Evolutionary conservation across 2,888 invertebrate species (phyloP), one percentile per base, ranked within the genome.

Genomic region (Drosophila anomalipes): DNA sequence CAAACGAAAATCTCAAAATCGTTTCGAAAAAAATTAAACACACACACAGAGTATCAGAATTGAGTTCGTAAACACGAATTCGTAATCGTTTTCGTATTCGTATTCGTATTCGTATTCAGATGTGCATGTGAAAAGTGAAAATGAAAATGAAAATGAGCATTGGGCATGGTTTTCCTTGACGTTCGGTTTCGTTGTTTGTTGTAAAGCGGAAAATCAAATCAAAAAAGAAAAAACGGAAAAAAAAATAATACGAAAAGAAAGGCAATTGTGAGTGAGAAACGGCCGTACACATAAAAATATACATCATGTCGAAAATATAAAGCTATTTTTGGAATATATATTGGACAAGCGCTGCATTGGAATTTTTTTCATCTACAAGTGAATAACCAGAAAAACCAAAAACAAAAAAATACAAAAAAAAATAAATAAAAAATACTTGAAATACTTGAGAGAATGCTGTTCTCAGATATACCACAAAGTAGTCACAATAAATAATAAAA

Each of bases 271-370:
- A 85, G 79, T 85, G 81, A 75, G 73, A 74, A 80, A 57, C 67
- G 61, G 71, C 51, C 58, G 75, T 63, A 71, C 61, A 78, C 62
- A 77, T n/a, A 30, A 58, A 51, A 69, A 76, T 73, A 86, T 70
- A 86, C 70, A 82, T 69, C 82, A 88, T 88, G 83, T 90, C 71
- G 89, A 86, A 86, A 86, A 89, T 89, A 86, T 89, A 81, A 77
- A 72, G 87, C 87, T 87, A 87, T 87, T 87, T 90, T 87, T 89
- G 87, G 87, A 91, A 81, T 74, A 86, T 90, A 89, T 80, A 88
- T 82, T 87, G 71, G 72, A 90, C 82, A 70, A 64, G 32, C 69
- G 67, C 52, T 87, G 90, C 83, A 74, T 89, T 89, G 90, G 73
- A 90, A 85, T 74, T 68, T 66, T 70, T 63, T 65, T 61, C 59